A percentile compares a stretch with the other conserved stretches of the same genome.
Conservation (phyloP, 2,888 invertebrate genomes). For the Scaptomyza parva region DNA sequence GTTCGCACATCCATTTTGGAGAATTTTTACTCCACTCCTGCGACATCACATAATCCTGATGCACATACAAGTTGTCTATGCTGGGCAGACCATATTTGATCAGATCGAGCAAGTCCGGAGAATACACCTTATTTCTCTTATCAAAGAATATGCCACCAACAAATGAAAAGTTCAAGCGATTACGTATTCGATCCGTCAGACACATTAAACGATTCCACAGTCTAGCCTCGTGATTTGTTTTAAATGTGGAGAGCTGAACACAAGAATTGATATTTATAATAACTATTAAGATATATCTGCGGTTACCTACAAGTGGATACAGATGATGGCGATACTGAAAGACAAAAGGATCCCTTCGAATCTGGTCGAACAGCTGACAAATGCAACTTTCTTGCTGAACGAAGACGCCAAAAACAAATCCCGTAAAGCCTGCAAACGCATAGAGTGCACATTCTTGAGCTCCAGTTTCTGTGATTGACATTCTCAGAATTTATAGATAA, state of each 20-base stretch:
- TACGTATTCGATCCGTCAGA: conserved; percentile 40
- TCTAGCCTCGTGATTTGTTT: conserved; percentile 54
- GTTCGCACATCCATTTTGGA: conserved; percentile 66
- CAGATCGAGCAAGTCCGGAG: conserved; percentile 47
- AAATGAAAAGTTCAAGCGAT: conserved; percentile 42
- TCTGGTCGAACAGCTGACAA: conserved; percentile 45
- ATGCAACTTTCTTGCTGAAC: conserved; percentile 61
- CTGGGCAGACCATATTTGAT: conserved; percentile 66
- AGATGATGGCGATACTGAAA: conserved; percentile 60
- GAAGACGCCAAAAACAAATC: conserved; percentile 60
- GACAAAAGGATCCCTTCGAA: conserved; percentile 57
- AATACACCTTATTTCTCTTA: conserved; percentile 6
- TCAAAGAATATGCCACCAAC: conserved; percentile 23
- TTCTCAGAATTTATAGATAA: too few relatives aligned
- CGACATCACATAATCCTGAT: conserved; percentile 68
- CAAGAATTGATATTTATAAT: neutral
- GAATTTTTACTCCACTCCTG: conserved; percentile 43
- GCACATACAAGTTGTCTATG: conserved; percentile 54
- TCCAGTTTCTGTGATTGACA: conserved; percentile 31
- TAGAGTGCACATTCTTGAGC: conserved; percentile 46
- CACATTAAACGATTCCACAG: conserved; percentile 44
- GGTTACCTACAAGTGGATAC: conserved; percentile 57
- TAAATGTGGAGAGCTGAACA: conserved; percentile 55
- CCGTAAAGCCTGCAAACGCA: conserved; percentile 54
- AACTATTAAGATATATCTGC: neutral